Percentiles rank a stretch among this genome's conserved stretches.
These are phyloP conservation scores for Cryptoprocta ferox DNA, from an alignment of 2,797 vertebrate species.

Conservation along the genomic window DNA sequence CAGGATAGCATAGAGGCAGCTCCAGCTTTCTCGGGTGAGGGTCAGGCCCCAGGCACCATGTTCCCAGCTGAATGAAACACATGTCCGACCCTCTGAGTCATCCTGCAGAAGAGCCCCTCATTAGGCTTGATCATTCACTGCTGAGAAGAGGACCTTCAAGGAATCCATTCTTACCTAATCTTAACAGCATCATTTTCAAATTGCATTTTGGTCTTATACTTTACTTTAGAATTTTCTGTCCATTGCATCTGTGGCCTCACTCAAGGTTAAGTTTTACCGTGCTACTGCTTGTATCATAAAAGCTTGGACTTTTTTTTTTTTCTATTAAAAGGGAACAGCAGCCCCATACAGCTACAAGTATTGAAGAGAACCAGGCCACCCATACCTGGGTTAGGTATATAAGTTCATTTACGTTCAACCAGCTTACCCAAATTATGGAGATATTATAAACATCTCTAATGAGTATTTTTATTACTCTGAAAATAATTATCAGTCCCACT, in stretches of 20 bases:
- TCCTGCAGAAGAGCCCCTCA: not conserved
- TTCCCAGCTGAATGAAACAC: not conserved
- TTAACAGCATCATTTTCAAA: not conserved
- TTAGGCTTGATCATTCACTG: not conserved
- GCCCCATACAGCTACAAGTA: not conserved
- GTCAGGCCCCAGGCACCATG: not conserved
- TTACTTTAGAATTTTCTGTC: not conserved
- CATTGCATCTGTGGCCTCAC: not conserved
- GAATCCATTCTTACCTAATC: not conserved
- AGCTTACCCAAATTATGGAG: not conserved
- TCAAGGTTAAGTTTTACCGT: conserved; percentile 5
- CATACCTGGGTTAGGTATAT: not conserved
- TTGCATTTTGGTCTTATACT: not conserved
- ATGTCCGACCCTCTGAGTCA: not conserved
- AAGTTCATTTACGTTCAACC: not conserved
- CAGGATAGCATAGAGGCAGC: not conserved
- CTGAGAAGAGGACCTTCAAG: not conserved
- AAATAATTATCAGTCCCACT: not conserved
- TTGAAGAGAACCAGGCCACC: not conserved
- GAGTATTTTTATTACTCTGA: not conserved
- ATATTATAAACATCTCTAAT: not conserved
- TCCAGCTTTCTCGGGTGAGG: not conserved
- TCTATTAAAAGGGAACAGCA: not conserved
- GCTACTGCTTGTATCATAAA: not conserved
- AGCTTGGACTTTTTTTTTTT: not conserved